Percentiles rank a stretch among this genome's conserved stretches.
These are phyloP conservation scores for Octodon degus DNA, from an alignment of 2,113 vertebrate species.

Conservation along the genomic window DNA sequence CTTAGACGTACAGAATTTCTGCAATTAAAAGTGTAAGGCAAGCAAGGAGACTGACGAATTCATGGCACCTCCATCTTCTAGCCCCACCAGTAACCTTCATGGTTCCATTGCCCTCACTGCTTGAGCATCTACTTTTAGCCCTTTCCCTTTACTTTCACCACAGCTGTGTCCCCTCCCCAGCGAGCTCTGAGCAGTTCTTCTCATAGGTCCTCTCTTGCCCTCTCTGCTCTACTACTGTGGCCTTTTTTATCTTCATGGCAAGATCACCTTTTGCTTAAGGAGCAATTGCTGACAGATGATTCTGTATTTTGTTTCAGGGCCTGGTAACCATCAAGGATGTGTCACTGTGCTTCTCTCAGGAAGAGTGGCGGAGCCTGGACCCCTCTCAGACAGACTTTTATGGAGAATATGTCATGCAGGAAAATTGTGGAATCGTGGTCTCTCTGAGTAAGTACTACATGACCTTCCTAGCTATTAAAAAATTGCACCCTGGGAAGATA, in stretches of 20 bases:
- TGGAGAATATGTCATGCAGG: slow-evolving; percentile 83
- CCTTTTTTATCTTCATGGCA: slow-evolving; percentile 18
- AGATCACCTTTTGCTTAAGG: slow-evolving; percentile 22
- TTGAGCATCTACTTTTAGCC: not conserved
- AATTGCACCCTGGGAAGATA: not conserved
- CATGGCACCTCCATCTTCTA: not conserved
- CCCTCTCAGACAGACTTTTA: slow-evolving; percentile 82
- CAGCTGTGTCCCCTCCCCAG: not conserved
- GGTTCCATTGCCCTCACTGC: not conserved
- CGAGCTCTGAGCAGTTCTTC: slow-evolving; percentile 21
- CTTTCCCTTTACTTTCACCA: slow-evolving; percentile 8
- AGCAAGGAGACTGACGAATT: not conserved
- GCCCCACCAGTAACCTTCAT: not conserved
- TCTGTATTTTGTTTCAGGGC: slow-evolving; percentile 78
- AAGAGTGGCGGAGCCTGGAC: slow-evolving; percentile 82
- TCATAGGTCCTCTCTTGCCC: not conserved
- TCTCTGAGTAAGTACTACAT: slow-evolving; percentile 78
- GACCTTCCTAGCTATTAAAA: not conserved
- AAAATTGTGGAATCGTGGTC: slow-evolving; percentile 81
- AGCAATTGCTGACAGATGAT: slow-evolving; percentile 50
- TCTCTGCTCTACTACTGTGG: not conserved
- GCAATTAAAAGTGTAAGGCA: not conserved
- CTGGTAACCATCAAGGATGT: slow-evolving; percentile 83
- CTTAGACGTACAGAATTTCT: slow-evolving; percentile 6
- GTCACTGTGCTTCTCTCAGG: slow-evolving; percentile 81